Evolutionary conservation across 37 sponge, comb jelly and placozoan species (phyloP).

Genomic region (Haliclona indistincta): DNA sequence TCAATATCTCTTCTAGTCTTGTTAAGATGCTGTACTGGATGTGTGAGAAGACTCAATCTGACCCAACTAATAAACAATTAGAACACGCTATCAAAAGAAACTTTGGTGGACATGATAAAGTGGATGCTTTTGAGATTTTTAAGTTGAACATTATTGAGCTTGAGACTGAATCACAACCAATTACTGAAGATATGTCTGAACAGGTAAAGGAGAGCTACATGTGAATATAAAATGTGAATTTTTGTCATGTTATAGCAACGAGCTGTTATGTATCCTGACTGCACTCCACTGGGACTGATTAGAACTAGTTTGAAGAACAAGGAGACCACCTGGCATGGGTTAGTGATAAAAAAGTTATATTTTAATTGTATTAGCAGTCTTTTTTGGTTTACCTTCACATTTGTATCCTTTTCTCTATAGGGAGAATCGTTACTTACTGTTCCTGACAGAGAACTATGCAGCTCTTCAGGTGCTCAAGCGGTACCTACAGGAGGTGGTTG

Average conservation of each 20-base stretch:
- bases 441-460: conserved; percentile 92
- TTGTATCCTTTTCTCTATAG: conserved; percentile 14
- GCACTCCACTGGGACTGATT: conserved; percentile 69
- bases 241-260: conserved; percentile 5
- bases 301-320: conserved; percentile 60
- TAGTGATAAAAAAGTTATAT: neutral
- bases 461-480: conserved; percentile 82
- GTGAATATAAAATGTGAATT: neutral
- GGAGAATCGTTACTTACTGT: conserved; percentile 92
- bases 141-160: neutral
- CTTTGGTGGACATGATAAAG: conserved; percentile 78
- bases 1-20: conserved; percentile 54
- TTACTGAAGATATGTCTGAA: neutral
- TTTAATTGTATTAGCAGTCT: neutral
- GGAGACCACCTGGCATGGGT: conserved; percentile 81
- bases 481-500: conserved; percentile 24
- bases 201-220: neutral
- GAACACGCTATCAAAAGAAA: conserved; percentile 86
- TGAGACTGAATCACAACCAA: neutral
- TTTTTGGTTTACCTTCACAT: neutral
- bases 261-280: conserved; percentile 51
- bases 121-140: conserved; percentile 38
- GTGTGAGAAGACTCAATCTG: conserved; percentile 38
- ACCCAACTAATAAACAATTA: conserved; percentile 49
- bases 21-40: conserved; percentile 92